Evolutionary conservation across 2,797 vertebrate genomes (phyloP), one percentile per base, ranked within the genome.

Genomic region (Pipistrellus pipistrellus): DNA sequence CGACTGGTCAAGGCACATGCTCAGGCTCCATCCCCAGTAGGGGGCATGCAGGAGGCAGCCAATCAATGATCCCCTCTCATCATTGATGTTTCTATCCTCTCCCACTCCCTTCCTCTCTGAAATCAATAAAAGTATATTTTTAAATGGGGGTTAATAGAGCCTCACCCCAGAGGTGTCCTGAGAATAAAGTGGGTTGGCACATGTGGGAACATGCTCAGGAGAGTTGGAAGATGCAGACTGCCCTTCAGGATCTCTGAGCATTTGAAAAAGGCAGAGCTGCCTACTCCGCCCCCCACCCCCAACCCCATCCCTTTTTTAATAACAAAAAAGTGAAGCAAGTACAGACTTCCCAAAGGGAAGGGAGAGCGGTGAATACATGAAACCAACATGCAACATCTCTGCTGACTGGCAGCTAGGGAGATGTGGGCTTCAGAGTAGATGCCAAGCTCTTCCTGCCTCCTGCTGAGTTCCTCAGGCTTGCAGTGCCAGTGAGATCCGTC

Each of bases 321-420:
- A 85, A 93, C 66, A 72, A 78, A 88, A 90, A 83, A 76, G 76
- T 35, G 41, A 95, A 88, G 80, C 86, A 68, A 95, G 62, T 72
- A 46, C 44, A 91, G 87, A 96, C 84, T 91, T 87, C 92, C 85
- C 93, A 68, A 35, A 81, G 91, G 90, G 62, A 38, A 55, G 64
- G 59, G 85, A 66, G 59, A 66, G 83, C 84, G 27, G 55, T 72
- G 51, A 94, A 88, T 62, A 35, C 0, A 15, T 95, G 88, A 96
- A 85, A 72, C 85, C 64, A 71, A 86, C 91, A 93, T 44, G 62
- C 78, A 46, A n/a, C 27, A 72, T 90, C 95, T 88, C 90, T 83
- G 11, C 80, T 91, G 89, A 88, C 64, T 89, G 92, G 64, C 87
- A 90, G 41, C 59, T 9, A 18, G 90, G 78, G 64, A 91, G 76